These are phyloP conservation scores for Cryptops parisi DNA, from an alignment of 2,888 invertebrate genomes.

Conservation along the genomic window DNA sequence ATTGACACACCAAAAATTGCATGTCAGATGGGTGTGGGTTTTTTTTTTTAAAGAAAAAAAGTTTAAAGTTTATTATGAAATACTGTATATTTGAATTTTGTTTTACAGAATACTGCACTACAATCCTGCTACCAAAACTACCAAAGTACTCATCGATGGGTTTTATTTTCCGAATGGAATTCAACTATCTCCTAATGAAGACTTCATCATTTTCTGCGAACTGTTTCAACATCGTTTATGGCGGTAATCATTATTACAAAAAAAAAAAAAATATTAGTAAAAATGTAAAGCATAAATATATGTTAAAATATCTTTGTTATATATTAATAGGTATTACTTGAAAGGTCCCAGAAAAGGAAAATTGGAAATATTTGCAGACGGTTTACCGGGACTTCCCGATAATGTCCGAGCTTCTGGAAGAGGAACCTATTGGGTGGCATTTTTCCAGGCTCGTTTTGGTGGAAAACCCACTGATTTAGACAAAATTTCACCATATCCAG, in stretches of 20 bases:
- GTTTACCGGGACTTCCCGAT: conserved; percentile 36
- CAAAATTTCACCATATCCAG: background rate
- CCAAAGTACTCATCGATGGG: background rate
- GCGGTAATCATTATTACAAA: background rate
- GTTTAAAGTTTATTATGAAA: too few species aligned
- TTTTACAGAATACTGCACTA: background rate
- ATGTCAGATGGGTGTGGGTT: too few species aligned
- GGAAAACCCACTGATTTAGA: background rate
- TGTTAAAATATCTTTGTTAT: background rate
- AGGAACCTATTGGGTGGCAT: conserved; percentile 33
- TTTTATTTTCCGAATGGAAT: background rate
- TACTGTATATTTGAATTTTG: too few species aligned
- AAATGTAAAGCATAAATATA: background rate
- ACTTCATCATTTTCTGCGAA: background rate
- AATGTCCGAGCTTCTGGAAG: conserved; percentile 30
- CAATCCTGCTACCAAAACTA: background rate
- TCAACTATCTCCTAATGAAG: background rate
- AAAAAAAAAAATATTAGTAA: background rate
- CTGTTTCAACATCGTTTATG: background rate
- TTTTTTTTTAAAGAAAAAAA: too few species aligned
- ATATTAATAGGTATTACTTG: conserved; percentile 29
- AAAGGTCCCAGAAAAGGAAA: conserved; percentile 30
- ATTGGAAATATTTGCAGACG: conserved; percentile 33
- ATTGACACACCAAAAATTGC: too few species aligned
- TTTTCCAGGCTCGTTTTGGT: background rate